phyloP scores from a whole-genome alignment of 30 jellyfish, hydroid and myxozoan genomes.

The Aurelia sp. region DNA sequence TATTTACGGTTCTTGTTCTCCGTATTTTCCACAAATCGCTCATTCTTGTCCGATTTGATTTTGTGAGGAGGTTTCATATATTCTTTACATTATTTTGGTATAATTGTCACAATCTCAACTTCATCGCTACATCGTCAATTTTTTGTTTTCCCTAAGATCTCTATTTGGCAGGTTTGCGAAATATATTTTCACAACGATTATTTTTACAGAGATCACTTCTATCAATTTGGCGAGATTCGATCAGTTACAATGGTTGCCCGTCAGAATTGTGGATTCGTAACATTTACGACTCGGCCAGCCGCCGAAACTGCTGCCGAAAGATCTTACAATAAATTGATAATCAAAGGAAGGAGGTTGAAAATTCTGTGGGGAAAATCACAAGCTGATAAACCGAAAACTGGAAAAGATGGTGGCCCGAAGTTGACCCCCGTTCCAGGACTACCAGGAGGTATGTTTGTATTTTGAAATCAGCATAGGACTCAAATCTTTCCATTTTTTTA shows the following conservation, averaged over 20 bases:
- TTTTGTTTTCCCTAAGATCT: no score
- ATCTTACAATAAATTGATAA: conserved; percentile 83
- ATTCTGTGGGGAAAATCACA: conserved; percentile 96
- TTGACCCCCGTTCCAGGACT: conserved; percentile 96
- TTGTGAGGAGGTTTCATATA: no score
- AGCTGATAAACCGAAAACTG: conserved; percentile 81
- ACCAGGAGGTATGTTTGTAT: conserved; percentile 82
- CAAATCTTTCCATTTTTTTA: no score
- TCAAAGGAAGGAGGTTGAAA: conserved; percentile 85
- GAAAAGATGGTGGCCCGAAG: conserved; percentile 67
- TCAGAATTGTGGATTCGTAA: conserved; percentile 92
- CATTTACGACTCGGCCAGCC: conserved; percentile 87
- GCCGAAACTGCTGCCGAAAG: conserved; percentile 98
- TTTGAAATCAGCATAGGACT: no score
- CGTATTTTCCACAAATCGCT: no score
- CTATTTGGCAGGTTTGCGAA: no score
- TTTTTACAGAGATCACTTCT: conserved; percentile 77
- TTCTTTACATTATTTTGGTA: no score
- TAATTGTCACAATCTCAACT: no score
- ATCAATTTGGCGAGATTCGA: conserved; percentile 95
- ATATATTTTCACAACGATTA: not conserved
- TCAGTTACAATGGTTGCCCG: conserved; percentile 83
- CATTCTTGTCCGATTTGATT: no score
- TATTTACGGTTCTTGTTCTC: no score
- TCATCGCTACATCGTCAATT: no score